These are phyloP conservation scores for Cydia fagiglandana DNA, from an alignment of 1,140 invertebrate genomes.

Conservation along the genomic window DNA sequence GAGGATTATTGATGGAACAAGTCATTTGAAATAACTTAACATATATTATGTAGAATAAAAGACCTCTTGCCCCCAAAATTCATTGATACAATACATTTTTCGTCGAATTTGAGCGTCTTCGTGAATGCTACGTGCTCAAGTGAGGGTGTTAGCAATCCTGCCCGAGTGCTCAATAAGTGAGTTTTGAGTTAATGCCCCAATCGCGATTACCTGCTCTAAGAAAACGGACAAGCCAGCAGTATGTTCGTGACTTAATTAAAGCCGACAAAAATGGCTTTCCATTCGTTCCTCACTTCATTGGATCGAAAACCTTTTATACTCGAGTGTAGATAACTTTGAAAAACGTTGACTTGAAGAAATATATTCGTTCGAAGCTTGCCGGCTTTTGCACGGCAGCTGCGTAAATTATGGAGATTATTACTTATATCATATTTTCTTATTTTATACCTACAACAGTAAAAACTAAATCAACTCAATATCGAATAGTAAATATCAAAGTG, in stretches of 20 bases:
- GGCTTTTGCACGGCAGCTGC: slow-evolving; percentile 12
- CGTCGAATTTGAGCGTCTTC: slow-evolving; percentile 35
- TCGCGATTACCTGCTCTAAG: slow-evolving; percentile 62
- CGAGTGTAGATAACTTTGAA: slow-evolving; percentile 16
- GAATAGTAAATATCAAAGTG: too few species aligned
- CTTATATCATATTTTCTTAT: too few species aligned
- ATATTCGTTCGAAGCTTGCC: not conserved
- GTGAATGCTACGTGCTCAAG: slow-evolving; percentile 57
- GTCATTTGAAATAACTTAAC: not conserved
- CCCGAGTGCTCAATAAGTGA: slow-evolving; percentile 45
- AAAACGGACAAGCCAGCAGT: slow-evolving; percentile 48
- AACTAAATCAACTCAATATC: too few species aligned
- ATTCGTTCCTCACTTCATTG: slow-evolving; percentile 35
- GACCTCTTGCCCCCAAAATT: not conserved
- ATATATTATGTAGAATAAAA: slow-evolving; percentile 13
- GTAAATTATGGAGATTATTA: not conserved
- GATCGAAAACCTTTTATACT: slow-evolving; percentile 25
- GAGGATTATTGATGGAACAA: not conserved
- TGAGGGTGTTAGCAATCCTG: slow-evolving; percentile 51
- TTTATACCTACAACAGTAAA: too few species aligned
- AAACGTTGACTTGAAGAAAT: slow-evolving; percentile 8
- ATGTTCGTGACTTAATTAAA: slow-evolving; percentile 68
- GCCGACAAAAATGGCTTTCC: slow-evolving; percentile 46
- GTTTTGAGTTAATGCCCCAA: slow-evolving; percentile 64
- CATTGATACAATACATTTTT: slow-evolving; percentile 18